These are phyloP conservation scores for Lysiphlebus fabarum DNA, from an alignment of 1,140 invertebrate species.

Conservation along the genomic window DNA sequence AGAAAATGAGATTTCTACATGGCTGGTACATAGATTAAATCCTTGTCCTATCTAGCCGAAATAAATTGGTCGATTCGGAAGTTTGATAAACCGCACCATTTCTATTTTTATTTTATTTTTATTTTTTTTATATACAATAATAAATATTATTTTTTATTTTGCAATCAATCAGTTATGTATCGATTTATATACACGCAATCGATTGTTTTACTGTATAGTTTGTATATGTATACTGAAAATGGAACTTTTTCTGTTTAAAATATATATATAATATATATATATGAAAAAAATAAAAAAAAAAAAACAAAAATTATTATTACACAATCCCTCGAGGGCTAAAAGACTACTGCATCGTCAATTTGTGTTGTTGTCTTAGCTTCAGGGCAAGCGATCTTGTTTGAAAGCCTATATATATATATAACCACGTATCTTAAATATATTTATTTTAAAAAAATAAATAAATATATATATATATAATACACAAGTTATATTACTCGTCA, in stretches of 20 bases:
- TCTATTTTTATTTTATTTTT: not conserved
- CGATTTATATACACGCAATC: too few species aligned
- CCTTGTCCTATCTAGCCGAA: not conserved
- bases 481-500: not conserved
- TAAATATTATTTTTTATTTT: too few species aligned
- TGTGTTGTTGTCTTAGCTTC: not conserved
- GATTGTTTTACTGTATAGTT: too few species aligned
- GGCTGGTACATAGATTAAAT: not conserved
- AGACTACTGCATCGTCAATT: too few species aligned
- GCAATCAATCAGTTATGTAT: too few species aligned
- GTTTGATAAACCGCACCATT: not conserved
- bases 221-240: too few species aligned
- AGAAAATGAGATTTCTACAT: conserved; percentile 7
- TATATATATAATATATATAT: too few species aligned
- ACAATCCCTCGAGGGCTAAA: too few species aligned
- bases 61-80: not conserved
- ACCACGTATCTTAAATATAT: not conserved
- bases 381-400: conserved; percentile 14
- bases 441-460: too few species aligned
- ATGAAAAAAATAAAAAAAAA: not conserved
- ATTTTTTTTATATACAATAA: too few species aligned
- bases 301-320: not conserved
- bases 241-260: not conserved
- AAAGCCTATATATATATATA: conserved; percentile 12
- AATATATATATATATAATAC: too few species aligned